Percentiles rank a stretch among this genome's conserved stretches.
Conservation (phyloP, 2,113 vertebrate species). For the Myiagra hebetior region DNA sequence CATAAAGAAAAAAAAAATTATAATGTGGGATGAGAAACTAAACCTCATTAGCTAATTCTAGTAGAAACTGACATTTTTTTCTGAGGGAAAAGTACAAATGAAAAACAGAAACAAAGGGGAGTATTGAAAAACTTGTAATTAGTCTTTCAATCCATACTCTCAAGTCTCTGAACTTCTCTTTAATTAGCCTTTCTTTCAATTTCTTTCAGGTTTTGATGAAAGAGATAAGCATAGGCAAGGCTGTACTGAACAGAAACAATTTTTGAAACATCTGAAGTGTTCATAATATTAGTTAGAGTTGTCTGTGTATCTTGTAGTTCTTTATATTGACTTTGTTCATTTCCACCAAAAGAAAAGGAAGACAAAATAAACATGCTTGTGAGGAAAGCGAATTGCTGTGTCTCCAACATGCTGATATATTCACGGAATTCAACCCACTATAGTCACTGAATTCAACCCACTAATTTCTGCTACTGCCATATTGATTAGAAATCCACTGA, state of each 20-base stretch:
- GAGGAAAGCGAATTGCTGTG: neutral
- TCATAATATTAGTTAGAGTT: neutral
- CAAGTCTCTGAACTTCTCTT: neutral
- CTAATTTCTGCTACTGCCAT: neutral
- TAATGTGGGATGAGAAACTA: neutral
- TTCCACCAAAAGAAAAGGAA: neutral
- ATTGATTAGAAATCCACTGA: neutral
- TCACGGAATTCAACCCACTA: neutral
- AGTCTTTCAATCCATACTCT: constrained; percentile 29
- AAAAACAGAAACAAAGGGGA: constrained; percentile 10
- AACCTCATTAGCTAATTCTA: neutral
- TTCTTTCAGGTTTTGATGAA: constrained; percentile 28
- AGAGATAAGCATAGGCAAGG: neutral
- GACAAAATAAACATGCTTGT: neutral
- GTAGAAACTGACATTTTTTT: neutral
- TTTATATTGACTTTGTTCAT: neutral
- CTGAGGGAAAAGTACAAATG: neutral
- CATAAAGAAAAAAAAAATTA: neutral
- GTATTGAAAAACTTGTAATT: constrained; percentile 30
- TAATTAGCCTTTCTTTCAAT: constrained; percentile 46
- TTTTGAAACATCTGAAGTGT: neutral
- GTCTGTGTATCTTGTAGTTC: neutral
- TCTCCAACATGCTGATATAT: neutral
- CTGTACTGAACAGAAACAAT: neutral
- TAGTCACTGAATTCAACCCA: neutral